Percentiles rank a stretch among this genome's conserved stretches.
Conservation (phyloP, 2,113 vertebrate species). For the Proterorhinus semilunaris region DNA sequence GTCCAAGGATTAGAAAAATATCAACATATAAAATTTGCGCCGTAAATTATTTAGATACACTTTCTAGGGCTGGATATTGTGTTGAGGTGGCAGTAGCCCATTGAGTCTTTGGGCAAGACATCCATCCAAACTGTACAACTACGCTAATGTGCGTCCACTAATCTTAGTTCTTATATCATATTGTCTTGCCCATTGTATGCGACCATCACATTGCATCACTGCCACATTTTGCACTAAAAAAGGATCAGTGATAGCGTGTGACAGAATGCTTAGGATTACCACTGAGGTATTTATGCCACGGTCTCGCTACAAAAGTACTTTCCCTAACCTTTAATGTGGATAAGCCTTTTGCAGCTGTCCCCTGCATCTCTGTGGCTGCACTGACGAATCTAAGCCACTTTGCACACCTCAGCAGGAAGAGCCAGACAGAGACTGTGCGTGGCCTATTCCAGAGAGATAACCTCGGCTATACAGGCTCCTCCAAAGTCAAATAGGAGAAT, state of each 20-base stretch:
- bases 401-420: slow-evolving; percentile 46
- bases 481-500: slow-evolving; percentile 22
- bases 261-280: slow-evolving; percentile 25
- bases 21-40: too few species aligned
- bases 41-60: too few species aligned
- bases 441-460: slow-evolving; percentile 38
- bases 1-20: too few species aligned
- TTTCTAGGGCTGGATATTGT: too few species aligned
- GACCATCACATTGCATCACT: background rate
- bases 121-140: background rate
- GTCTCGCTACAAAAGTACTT: slow-evolving; percentile 41
- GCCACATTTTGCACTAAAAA: background rate
- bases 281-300: slow-evolving; percentile 37
- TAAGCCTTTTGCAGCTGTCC: slow-evolving; percentile 61
- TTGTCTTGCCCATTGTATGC: background rate
- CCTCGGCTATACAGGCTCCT: slow-evolving; percentile 37
- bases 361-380: slow-evolving; percentile 38
- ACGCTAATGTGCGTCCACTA: slow-evolving; percentile 16
- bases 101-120: background rate
- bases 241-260: slow-evolving; percentile 21
- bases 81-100: too few species aligned
- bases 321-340: slow-evolving; percentile 55
- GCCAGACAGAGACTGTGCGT: slow-evolving; percentile 18
- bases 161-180: slow-evolving; percentile 10
- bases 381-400: slow-evolving; percentile 59